These are phyloP conservation scores for Siphamia tubifer DNA, from an alignment of 2,113 vertebrate genomes.

Conservation along the genomic window DNA sequence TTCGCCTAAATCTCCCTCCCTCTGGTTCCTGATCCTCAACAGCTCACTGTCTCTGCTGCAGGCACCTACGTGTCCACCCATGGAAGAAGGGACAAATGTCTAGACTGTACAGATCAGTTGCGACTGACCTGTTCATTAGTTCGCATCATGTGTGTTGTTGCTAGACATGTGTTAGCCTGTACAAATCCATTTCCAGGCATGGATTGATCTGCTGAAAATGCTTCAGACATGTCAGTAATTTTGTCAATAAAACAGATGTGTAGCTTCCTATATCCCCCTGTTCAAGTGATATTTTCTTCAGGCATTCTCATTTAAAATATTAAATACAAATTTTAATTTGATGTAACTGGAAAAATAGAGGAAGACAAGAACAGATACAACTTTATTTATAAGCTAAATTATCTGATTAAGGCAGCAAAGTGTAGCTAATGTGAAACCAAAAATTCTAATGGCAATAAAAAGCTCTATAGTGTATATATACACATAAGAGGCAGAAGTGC, in stretches of 20 bases:
- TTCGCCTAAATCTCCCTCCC: constrained; percentile 30
- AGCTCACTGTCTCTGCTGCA: constrained; percentile 25
- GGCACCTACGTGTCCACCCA: constrained; percentile 14
- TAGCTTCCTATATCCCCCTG: neutral
- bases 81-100: constrained; percentile 33
- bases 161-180: neutral
- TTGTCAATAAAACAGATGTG: neutral
- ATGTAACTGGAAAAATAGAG: too few species aligned
- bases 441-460: too few species aligned
- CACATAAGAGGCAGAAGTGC: too few species aligned
- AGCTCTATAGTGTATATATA: too few species aligned
- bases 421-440: too few species aligned
- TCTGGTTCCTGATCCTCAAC: neutral
- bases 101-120: constrained; percentile 31
- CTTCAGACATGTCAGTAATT: neutral
- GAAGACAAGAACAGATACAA: too few species aligned
- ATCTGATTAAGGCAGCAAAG: too few species aligned
- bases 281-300: neutral
- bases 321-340: neutral
- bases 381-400: too few species aligned
- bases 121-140: constrained; percentile 35
- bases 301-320: neutral
- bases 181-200: constrained; percentile 14
- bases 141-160: constrained; percentile 18
- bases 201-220: neutral